Conservation (phyloP, 2,797 vertebrate species). For the Aldrovandia affinis region DNA sequence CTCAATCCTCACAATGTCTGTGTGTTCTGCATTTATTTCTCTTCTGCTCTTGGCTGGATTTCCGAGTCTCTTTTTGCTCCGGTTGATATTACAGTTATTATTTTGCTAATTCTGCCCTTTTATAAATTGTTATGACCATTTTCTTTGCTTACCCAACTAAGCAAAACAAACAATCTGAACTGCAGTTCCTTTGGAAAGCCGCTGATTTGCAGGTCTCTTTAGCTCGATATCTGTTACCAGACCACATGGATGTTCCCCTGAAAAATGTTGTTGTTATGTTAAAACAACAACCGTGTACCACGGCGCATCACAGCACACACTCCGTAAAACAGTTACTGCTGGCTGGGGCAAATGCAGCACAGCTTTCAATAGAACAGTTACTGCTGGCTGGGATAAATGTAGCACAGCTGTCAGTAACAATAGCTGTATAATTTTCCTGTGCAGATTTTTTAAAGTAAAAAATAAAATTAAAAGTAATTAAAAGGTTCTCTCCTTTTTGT, state of each 20-base stretch:
- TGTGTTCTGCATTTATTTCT: neutral
- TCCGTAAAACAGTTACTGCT: no score
- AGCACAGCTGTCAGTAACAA: no score
- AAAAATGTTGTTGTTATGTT: neutral
- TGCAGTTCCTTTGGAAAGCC: neutral
- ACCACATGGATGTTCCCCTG: neutral
- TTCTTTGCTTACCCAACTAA: neutral
- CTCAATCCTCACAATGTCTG: neutral
- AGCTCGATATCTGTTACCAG: neutral
- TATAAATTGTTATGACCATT: neutral
- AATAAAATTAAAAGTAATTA: no score
- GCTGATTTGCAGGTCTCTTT: neutral
- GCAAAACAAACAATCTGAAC: no score
- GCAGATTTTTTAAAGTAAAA: no score
- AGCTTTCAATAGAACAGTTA: no score
- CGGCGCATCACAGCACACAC: no score
- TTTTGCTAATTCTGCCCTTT: neutral
- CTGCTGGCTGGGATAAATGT: no score
- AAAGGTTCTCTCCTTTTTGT: no score
- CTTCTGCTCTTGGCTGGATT: neutral
- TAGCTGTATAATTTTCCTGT: no score
- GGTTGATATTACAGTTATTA: neutral
- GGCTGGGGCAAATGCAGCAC: no score
- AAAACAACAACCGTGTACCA: no score
- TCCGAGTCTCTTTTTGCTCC: neutral